Evolutionary conservation across 2,888 invertebrate species (phyloP).

Genomic region (Sicus ferrugineus): DNA sequence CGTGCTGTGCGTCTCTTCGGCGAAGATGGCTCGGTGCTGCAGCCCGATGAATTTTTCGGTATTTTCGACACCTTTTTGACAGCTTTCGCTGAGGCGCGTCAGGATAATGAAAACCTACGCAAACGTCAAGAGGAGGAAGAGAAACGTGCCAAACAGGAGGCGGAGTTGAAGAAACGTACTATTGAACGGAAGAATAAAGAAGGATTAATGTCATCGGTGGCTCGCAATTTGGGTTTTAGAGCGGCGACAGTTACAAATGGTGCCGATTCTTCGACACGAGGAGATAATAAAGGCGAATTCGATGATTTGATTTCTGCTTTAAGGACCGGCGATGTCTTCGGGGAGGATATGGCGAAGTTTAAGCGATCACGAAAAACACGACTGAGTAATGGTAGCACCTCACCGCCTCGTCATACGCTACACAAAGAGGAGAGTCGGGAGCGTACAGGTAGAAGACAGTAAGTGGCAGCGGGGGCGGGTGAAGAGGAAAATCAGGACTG

Average conservation of each 20-base stretch:
- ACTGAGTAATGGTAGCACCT: slow-evolving; percentile 68
- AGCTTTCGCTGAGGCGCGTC: slow-evolving; percentile 82
- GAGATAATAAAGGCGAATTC: slow-evolving; percentile 81
- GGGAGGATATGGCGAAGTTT: slow-evolving; percentile 94
- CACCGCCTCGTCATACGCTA: slow-evolving; percentile 70
- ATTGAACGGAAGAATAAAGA: slow-evolving; percentile 85
- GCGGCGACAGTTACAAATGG: slow-evolving; percentile 55
- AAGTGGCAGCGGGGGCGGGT: slow-evolving; percentile 28
- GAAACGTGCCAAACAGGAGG: slow-evolving; percentile 85
- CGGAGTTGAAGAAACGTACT: slow-evolving; percentile 84
- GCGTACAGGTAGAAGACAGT: slow-evolving; percentile 67
- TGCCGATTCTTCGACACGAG: slow-evolving; percentile 58
- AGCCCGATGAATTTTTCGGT: slow-evolving; percentile 94
- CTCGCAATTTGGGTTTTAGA: slow-evolving; percentile 74
- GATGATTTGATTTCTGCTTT: slow-evolving; percentile 95
- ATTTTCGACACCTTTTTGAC: slow-evolving; percentile 88
- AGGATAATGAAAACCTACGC: slow-evolving; percentile 87
- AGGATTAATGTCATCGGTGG: slow-evolving; percentile 78
- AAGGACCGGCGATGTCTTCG: slow-evolving; percentile 93
- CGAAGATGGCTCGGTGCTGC: slow-evolving; percentile 83
- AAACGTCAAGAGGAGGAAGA: slow-evolving; percentile 89
- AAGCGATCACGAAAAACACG: slow-evolving; percentile 77
- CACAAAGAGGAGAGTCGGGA: slow-evolving; percentile 76
- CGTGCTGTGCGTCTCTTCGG: slow-evolving; percentile 88
- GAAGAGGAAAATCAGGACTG: neutral